Conservation (phyloP, 2,888 invertebrate genomes). For the Saturnia pavonia region DNA sequence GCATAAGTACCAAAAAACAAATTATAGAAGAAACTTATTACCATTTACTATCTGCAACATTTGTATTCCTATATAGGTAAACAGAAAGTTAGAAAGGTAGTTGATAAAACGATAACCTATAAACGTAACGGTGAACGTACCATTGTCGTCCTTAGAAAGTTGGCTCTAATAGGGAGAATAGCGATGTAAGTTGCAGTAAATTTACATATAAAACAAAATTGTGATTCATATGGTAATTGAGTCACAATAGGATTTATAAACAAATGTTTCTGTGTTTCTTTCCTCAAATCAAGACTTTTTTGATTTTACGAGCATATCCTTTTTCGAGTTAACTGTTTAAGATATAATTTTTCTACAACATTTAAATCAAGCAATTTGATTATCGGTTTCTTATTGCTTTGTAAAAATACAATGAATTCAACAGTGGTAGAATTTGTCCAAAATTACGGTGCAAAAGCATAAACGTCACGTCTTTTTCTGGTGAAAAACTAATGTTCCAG, state of each 20-base stretch:
- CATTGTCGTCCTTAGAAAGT: slow-evolving; percentile 52
- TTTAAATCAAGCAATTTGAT: too few species aligned
- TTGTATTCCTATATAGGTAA: background rate
- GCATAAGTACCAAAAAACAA: background rate
- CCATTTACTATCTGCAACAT: background rate
- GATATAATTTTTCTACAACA: too few species aligned
- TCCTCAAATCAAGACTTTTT: background rate
- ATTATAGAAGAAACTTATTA: background rate
- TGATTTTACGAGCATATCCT: background rate
- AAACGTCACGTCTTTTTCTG: too few species aligned
- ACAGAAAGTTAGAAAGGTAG: slow-evolving; percentile 7
- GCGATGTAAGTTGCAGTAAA: slow-evolving; percentile 34
- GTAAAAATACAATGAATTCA: too few species aligned
- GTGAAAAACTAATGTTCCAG: too few species aligned
- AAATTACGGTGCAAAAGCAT: too few species aligned
- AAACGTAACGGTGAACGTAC: slow-evolving; percentile 1
- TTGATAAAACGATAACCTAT: slow-evolving; percentile 5
- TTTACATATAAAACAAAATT: slow-evolving; percentile 30
- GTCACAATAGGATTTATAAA: background rate
- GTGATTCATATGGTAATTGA: background rate
- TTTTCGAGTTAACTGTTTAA: too few species aligned
- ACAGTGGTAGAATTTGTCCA: too few species aligned
- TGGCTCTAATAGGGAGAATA: slow-evolving; percentile 37
- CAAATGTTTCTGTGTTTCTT: background rate
- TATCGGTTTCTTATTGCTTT: too few species aligned